Conservation (phyloP, 2,888 invertebrate genomes). For the Dynastes maya region DNA sequence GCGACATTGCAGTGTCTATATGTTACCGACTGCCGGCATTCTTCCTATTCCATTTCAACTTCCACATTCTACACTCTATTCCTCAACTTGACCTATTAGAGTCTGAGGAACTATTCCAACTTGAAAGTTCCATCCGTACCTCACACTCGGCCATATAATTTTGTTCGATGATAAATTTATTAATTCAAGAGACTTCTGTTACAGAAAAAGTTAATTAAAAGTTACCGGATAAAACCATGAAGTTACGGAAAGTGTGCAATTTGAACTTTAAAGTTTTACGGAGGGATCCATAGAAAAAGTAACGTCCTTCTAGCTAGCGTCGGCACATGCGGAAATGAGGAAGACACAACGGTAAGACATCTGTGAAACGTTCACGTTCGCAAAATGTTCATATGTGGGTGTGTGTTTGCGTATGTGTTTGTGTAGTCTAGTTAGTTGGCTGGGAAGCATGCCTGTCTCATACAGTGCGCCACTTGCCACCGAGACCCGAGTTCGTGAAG, state of each 20-base stretch:
- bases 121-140: conserved; percentile 25
- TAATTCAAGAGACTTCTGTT: conserved; percentile 31
- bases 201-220: conserved; percentile 41
- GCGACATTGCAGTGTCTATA: conserved; percentile 16
- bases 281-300: neutral
- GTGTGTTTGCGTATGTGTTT: conserved; percentile 11
- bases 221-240: conserved; percentile 24
- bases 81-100: conserved; percentile 22
- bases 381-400: conserved; percentile 3
- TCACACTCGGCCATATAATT: conserved; percentile 25
- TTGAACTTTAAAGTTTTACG: conserved; percentile 17
- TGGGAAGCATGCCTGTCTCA: conserved; percentile 33
- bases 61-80: neutral
- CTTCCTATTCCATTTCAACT: conserved; percentile 14
- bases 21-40: conserved; percentile 14
- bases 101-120: conserved; percentile 30
- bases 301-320: no score
- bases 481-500: conserved; percentile 38
- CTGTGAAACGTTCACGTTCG: conserved; percentile 8
- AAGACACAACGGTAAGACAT: conserved; percentile 14
- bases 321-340: conserved; percentile 3
- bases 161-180: conserved; percentile 36
- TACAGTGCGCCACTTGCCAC: conserved; percentile 32
- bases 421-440: conserved; percentile 15
- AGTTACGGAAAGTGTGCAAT: conserved; percentile 28